A percentile compares a stretch with the other conserved stretches of the same genome.
Evolutionary conservation across 92 coral and sea anemone species (phyloP).

Genomic region (Palythoa grandis): DNA sequence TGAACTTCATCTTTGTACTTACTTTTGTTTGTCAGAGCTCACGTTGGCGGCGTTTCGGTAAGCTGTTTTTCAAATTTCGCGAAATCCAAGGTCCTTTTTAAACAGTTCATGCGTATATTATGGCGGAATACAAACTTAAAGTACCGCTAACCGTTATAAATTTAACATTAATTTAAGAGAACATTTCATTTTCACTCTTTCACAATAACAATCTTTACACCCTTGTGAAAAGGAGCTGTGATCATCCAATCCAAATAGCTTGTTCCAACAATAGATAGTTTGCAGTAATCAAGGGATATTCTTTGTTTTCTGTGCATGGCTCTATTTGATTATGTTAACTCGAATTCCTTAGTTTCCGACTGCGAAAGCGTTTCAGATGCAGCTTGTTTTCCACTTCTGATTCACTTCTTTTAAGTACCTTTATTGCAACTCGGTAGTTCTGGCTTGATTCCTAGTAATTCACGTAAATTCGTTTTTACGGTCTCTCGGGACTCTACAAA

Average conservation of each 20-base stretch:
- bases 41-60: too few relatives aligned
- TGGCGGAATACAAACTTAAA: background rate
- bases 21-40: too few relatives aligned
- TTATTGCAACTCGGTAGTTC: background rate
- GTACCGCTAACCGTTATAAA: background rate
- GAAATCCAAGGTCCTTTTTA: background rate
- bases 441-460: background rate
- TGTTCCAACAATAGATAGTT: background rate
- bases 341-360: too few relatives aligned
- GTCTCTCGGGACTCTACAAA: constrained; percentile 7
- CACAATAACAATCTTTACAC: background rate
- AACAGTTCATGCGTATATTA: background rate
- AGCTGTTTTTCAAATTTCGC: too few relatives aligned
- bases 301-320: constrained; percentile 5
- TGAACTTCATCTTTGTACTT: too few relatives aligned
- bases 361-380: background rate
- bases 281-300: background rate
- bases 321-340: background rate
- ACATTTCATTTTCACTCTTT: background rate
- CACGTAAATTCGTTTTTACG: background rate
- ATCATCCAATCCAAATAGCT: constrained; percentile 1
- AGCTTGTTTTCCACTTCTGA: background rate
- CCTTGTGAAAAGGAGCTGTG: background rate
- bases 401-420: background rate
- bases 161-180: background rate